phyloP scores from a whole-genome alignment of 2,888 invertebrate genomes.

The Drosophila flavopinicola region DNA sequence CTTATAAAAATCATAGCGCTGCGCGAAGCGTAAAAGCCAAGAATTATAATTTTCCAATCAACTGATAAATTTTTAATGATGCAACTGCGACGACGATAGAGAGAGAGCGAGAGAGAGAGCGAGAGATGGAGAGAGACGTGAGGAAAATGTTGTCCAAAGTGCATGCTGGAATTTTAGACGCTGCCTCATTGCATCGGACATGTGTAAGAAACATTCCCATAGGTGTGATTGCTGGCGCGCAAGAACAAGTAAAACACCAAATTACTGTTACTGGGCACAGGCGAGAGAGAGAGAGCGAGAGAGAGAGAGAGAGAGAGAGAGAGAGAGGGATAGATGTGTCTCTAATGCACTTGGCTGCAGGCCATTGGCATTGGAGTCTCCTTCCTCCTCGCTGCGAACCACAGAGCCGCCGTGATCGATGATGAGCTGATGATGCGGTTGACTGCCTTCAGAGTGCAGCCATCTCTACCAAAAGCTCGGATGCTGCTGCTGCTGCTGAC shows the following conservation, averaged over 20 bases:
- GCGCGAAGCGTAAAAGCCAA: constrained; percentile 74
- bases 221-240: constrained; percentile 80
- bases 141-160: constrained; percentile 74
- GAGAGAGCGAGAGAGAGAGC: neutral
- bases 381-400: constrained; percentile 31
- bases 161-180: constrained; percentile 71
- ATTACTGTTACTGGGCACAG: constrained; percentile 67
- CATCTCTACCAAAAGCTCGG: constrained; percentile 26
- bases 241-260: constrained; percentile 79
- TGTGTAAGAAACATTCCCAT: constrained; percentile 79
- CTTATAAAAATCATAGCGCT: constrained; percentile 70
- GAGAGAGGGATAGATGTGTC: neutral
- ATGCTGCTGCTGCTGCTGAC: constrained; percentile 17
- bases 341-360: constrained; percentile 61
- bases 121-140: constrained; percentile 21
- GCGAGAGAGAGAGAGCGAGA: neutral
- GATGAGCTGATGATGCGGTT: constrained; percentile 67
- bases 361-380: constrained; percentile 56
- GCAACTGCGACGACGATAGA: constrained; percentile 41
- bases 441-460: constrained; percentile 47
- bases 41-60: constrained; percentile 80
- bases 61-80: constrained; percentile 79
- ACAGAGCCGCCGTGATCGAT: constrained; percentile 69
- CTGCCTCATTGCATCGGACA: constrained; percentile 50
- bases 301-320: constrained; percentile 4